These are phyloP conservation scores for Phthorimaea operculella DNA, from an alignment of 1,140 invertebrate species.

Conservation along the genomic window DNA sequence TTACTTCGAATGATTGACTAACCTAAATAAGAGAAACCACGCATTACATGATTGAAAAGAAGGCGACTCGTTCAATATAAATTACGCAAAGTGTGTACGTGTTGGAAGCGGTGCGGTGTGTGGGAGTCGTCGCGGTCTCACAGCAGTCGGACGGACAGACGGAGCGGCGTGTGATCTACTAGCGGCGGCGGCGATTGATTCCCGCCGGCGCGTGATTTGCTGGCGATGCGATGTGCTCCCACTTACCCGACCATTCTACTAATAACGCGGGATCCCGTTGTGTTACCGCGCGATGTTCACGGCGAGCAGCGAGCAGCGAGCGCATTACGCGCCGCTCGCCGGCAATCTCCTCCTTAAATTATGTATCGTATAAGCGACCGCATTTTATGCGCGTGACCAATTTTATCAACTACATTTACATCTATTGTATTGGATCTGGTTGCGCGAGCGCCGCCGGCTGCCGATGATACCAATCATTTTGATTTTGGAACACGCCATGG, in stretches of 20 bases:
- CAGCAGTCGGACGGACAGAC: too few relatives aligned
- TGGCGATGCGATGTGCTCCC: background rate
- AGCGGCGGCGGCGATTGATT: background rate
- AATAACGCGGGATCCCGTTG: background rate
- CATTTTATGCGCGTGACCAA: slow-evolving; percentile 5
- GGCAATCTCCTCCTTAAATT: background rate
- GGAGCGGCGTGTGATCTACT: background rate
- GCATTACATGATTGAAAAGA: too few relatives aligned
- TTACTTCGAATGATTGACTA: too few relatives aligned
- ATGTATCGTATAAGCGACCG: slow-evolving; percentile 1
- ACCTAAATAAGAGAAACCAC: too few relatives aligned
- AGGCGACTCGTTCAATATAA: too few relatives aligned
- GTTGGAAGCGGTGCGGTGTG: too few relatives aligned
- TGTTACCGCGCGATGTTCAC: background rate
- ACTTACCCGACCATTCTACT: background rate
- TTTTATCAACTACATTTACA: slow-evolving; percentile 4
- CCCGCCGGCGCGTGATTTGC: background rate
- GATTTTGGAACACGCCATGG: background rate
- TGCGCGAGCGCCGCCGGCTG: background rate
- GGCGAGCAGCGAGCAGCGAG: background rate
- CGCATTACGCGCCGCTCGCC: background rate
- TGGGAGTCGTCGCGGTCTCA: too few relatives aligned
- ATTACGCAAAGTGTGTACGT: too few relatives aligned
- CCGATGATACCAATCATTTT: slow-evolving; percentile 1
- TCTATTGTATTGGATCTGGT: slow-evolving; percentile 2